Evolutionary conservation across 1,140 invertebrate species (phyloP), one percentile per base, ranked within the genome.

Genomic region (Armadillidium nasatum): DNA sequence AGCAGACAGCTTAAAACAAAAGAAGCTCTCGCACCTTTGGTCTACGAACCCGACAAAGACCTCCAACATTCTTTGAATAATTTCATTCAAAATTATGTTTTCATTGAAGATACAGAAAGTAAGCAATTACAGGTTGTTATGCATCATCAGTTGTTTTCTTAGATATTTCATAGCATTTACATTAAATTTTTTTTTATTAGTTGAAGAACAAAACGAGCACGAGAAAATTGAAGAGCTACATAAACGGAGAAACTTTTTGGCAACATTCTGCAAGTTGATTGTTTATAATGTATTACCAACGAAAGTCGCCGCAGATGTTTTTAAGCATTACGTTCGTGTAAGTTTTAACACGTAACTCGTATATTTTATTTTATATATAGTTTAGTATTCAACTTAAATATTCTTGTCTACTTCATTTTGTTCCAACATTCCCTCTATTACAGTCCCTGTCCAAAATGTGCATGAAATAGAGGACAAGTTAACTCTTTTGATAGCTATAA

Each of bases 281-380:
- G 94, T 99, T 60, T 98, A 99, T 86, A 98, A 98, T 84, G 93
- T 98, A 78, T 90, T 98, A 82, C 94, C 93, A 4, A 95, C 96
- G 3, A 92, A 92, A 83, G 90, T 92, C 80, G 95, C 94, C 19
- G 92, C 94, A 0, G 94, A 96, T 85, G 93, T 99, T 75, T 97
- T 99, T 84, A 96, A 97, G 85, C 93, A 98, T 85, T 98, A 99
- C 85, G 94, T 98, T 72, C 97, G 95, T 88, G 93, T 94, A 84
- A 83, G 83, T 80, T 72, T 79, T 15, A 33, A 33, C 33, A 33
- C n/a, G n/a, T 33, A 33, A 33, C 1, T 3, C 2, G n/a, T 44
- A 67, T 19, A 23, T 13, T 67, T 43, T 23, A 11, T 74, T 43
- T 67, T 67, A 6, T 67, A n/a, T n/a, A n/a, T n/a, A n/a, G n/a